Percentiles rank a stretch among this genome's conserved stretches.
Evolutionary conservation across 2,888 invertebrate genomes (phyloP).

Genomic region (Junonia oenone): DNA sequence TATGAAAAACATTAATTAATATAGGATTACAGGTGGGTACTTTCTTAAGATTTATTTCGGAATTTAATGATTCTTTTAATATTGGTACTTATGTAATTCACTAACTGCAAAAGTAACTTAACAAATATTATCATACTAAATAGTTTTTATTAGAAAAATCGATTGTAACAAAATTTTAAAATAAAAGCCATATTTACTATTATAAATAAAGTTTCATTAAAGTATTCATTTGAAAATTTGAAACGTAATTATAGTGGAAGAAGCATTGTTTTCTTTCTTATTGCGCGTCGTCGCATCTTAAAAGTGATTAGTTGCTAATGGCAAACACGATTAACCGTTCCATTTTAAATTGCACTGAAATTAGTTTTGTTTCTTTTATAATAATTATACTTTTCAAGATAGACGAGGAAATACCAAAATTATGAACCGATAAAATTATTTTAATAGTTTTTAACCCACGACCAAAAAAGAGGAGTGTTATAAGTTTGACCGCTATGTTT

Average conservation of each 20-base stretch:
- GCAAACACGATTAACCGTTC: not conserved
- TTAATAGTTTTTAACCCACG: not conserved
- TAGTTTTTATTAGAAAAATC: too few relatives aligned
- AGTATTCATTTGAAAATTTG: not conserved
- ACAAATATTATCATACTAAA: too few relatives aligned
- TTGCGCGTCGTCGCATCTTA: conserved; percentile 2
- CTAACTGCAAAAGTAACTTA: too few relatives aligned
- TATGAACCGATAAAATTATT: not conserved
- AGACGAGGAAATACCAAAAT: too few relatives aligned
- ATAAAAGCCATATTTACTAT: not conserved
- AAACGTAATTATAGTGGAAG: not conserved
- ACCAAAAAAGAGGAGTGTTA: too few relatives aligned
- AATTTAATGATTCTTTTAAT: too few relatives aligned
- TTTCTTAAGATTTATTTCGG: too few relatives aligned
- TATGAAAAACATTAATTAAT: too few relatives aligned
- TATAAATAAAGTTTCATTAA: not conserved
- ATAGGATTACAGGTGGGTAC: too few relatives aligned
- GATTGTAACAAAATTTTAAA: too few relatives aligned
- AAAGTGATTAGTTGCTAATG: conserved; percentile 8
- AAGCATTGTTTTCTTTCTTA: not conserved
- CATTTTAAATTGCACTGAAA: not conserved
- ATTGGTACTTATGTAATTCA: too few relatives aligned
- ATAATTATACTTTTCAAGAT: not conserved
- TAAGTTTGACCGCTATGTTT: too few relatives aligned
- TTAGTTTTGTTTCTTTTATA: not conserved